Evolutionary conservation across 2,888 invertebrate genomes (phyloP).

Genomic region (Drosophila multiciliata): DNA sequence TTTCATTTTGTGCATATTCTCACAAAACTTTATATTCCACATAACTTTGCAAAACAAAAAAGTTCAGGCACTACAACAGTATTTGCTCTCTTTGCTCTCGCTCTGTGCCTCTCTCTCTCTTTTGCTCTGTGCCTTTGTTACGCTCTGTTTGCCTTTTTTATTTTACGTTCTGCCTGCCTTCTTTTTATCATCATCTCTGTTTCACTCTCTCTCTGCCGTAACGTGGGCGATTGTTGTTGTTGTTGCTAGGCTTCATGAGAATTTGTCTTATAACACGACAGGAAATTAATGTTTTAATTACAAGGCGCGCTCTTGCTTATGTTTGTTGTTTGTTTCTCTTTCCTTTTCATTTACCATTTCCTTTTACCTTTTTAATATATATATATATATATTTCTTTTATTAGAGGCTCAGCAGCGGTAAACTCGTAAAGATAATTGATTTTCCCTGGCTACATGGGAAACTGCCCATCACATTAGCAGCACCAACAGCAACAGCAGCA

Average conservation of each 20-base stretch:
- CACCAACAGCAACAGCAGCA: constrained; percentile 9
- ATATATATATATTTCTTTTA: constrained; percentile 11
- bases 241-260: constrained; percentile 42
- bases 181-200: constrained; percentile 4
- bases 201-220: constrained; percentile 2
- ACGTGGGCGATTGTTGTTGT: constrained; percentile 36
- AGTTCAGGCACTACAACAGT: constrained; percentile 35
- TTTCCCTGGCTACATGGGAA: constrained; percentile 67
- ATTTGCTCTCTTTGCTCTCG: not conserved
- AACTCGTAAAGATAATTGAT: constrained; percentile 66
- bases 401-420: constrained; percentile 30
- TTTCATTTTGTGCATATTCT: constrained; percentile 57
- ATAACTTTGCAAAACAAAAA: constrained; percentile 32
- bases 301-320: constrained; percentile 27
- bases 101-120: not conserved
- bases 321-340: constrained; percentile 4
- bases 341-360: not conserved
- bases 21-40: constrained; percentile 43
- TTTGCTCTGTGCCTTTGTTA: constrained; percentile 6
- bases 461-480: constrained; percentile 40
- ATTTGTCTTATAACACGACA: constrained; percentile 58
- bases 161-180: constrained; percentile 37
- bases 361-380: not conserved
- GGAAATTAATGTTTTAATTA: constrained; percentile 77
- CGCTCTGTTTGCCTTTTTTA: constrained; percentile 35